Base-by-base conservation (phyloP, 2,113 vertebrate species). In the Grallaria varia region DNA sequence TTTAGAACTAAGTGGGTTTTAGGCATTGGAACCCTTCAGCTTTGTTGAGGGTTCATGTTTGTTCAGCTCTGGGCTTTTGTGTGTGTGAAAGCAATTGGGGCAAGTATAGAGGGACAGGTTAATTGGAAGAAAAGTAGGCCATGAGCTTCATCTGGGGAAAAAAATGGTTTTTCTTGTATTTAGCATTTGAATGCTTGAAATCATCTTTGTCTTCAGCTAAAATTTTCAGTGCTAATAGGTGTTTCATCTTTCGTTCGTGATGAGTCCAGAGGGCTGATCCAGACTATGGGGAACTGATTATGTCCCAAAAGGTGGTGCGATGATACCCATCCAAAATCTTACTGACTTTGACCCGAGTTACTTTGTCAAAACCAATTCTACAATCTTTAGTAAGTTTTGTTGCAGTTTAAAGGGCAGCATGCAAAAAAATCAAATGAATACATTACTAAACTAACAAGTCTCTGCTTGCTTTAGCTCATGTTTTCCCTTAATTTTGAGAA, bases 41-140 rank as follows among this genome's bases (percentile, higher is more conserved):
- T 66, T 96, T 77, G 16, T 79, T 84, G 31, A 2, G 12, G 37
- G 8, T 69, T 95, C 35, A 8, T 87, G n/a, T 91, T 84, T 79
- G 49, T 93, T 91, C 52, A 76, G 47, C 81, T 93, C 69, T 89
- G 87, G 74, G 76, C 73, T 94, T 94, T 74, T 76, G 56, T 78
- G 72, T 81, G 10, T 35, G 7, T 84, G 64, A 93, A 91, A 71
- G 31, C 87, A 93, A 72, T 64, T 93, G 77, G 81, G 56, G 44
- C 81, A 89, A 84, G 69, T 63, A 84, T 53, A 84, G 69, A 84
- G 89, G 69, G 89, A 84, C 58, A 87, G 77, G 66, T 91, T 91
- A 89, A 87, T 93, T 89, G 35, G 21, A 93, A 91, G 64, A 66
- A 89, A 95, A 92, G 33, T 86, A 93, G 84, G 84, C 42, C 81